Conservation (phyloP, 2,797 vertebrate species). For the Chromobotia macracanthus region DNA sequence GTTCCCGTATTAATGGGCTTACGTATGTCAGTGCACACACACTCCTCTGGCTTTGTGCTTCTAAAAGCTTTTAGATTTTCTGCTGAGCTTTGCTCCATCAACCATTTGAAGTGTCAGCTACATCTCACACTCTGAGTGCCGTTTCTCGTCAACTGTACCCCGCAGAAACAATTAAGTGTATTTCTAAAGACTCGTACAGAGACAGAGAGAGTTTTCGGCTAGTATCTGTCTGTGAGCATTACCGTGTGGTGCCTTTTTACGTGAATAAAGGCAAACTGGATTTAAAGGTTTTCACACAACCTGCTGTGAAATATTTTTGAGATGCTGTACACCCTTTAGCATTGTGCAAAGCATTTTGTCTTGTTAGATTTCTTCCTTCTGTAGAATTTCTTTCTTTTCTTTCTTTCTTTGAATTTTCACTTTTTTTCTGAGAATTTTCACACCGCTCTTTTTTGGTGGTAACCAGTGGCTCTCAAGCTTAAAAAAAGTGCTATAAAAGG, state of each 20-base stretch:
- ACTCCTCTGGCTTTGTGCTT: constrained; percentile 69
- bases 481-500: not conserved
- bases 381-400: too few relatives aligned
- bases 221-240: not conserved
- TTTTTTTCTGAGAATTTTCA: too few relatives aligned
- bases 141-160: not conserved
- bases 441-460: too few relatives aligned
- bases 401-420: too few relatives aligned
- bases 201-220: not conserved
- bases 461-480: not conserved
- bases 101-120: constrained; percentile 37
- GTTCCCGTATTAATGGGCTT: not conserved
- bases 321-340: not conserved
- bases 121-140: constrained; percentile 19
- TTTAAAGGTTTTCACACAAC: not conserved
- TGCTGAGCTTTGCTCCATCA: constrained; percentile 56
- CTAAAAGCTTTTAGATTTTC: constrained; percentile 73
- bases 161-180: not conserved
- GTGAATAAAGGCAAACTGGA: not conserved
- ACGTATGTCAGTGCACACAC: constrained; percentile 62
- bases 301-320: constrained; percentile 7
- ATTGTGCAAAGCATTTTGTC: too few relatives aligned
- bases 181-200: not conserved
- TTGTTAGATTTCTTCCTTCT: too few relatives aligned
- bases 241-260: not conserved